A percentile compares a stretch with the other conserved stretches of the same genome.
phyloP scores from a whole-genome alignment of 1,140 invertebrate genomes.

The Diabrotica undecimpunctata region DNA sequence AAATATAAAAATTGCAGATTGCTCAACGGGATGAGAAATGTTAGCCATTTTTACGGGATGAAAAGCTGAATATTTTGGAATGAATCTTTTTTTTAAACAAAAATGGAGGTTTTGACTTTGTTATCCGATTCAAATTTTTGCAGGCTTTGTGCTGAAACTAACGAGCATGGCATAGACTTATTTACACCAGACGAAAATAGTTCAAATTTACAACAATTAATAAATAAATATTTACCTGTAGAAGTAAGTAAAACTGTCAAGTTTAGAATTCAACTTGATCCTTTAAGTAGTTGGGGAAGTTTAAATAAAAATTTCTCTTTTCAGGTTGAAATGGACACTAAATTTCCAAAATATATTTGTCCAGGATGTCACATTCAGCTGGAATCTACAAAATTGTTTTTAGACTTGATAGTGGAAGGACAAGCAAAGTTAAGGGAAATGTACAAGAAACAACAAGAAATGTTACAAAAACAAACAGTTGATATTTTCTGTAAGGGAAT shows the following conservation, averaged over 20 bases:
- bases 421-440: constrained; percentile 57
- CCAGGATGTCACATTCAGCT: constrained; percentile 71
- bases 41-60: too few relatives aligned
- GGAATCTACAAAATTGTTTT: constrained; percentile 67
- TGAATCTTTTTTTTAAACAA: constrained; percentile 11
- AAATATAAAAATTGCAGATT: too few relatives aligned
- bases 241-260: constrained; percentile 54
- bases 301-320: constrained; percentile 29
- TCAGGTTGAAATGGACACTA: constrained; percentile 64
- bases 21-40: too few relatives aligned
- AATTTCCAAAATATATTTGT: constrained; percentile 66
- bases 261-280: constrained; percentile 63
- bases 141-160: constrained; percentile 68
- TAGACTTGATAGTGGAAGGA: constrained; percentile 64
- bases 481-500: too few relatives aligned
- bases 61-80: too few relatives aligned
- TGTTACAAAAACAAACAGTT: constrained; percentile 17
- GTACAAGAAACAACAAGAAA: constrained; percentile 49
- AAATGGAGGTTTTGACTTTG: constrained; percentile 32
- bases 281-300: constrained; percentile 33
- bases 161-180: constrained; percentile 62
- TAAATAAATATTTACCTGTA: constrained; percentile 68
- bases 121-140: constrained; percentile 60
- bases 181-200: constrained; percentile 56
- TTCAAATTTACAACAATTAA: constrained; percentile 57